A percentile compares a stretch with the other conserved stretches of the same genome.
Evolutionary conservation across 2,797 vertebrate genomes (phyloP).

Genomic region (Columba guinea): DNA sequence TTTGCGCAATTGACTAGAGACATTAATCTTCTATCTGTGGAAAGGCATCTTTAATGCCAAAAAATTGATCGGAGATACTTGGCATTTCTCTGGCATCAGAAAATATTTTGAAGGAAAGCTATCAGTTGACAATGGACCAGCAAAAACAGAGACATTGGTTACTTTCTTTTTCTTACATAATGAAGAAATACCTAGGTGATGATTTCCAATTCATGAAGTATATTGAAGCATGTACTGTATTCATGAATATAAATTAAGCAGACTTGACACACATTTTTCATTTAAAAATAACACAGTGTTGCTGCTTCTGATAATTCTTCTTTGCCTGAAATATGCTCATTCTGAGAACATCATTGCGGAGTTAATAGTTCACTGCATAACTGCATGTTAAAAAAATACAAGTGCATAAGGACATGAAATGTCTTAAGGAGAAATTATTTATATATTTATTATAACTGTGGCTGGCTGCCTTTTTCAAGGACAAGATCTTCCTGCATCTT

Average conservation of each 20-base stretch:
- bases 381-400: not conserved
- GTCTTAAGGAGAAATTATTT: not conserved
- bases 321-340: slow-evolving; percentile 35
- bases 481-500: not conserved
- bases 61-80: not conserved
- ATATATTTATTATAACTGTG: not conserved
- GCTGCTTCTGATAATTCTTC: slow-evolving; percentile 18
- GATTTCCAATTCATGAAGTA: slow-evolving; percentile 30
- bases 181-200: slow-evolving; percentile 48
- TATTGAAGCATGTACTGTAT: slow-evolving; percentile 28
- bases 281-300: not conserved
- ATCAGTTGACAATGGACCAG: not conserved
- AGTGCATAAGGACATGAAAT: not conserved
- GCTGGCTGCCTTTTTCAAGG: not conserved
- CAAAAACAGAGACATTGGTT: not conserved
- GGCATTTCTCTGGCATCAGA: not conserved
- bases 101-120: not conserved
- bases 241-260: slow-evolving; percentile 71
- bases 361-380: not conserved
- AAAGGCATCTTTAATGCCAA: not conserved
- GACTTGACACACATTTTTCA: slow-evolving; percentile 29
- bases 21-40: not conserved
- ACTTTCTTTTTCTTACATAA: slow-evolving; percentile 37
- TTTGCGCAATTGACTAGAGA: not conserved
- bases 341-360: not conserved